Evolutionary conservation across 2,113 vertebrate species (phyloP), one percentile per base, ranked within the genome.

Genomic region (Columba janthina): DNA sequence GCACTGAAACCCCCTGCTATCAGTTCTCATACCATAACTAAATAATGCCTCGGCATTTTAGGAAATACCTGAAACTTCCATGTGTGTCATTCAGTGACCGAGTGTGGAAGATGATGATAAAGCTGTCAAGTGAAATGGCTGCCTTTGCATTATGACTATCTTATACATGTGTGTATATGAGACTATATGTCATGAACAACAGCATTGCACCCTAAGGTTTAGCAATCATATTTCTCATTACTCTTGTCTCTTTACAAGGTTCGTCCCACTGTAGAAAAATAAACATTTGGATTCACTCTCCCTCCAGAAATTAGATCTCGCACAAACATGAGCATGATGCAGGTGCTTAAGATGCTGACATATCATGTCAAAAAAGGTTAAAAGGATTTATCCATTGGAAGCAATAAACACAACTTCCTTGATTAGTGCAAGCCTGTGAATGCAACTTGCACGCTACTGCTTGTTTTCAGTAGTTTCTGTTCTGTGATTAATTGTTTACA

Each of bases 401-500:
- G 50, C 61, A 88, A 79, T 70, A 93, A 95, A 50, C 32, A 88
- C 64, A 91, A 82, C n/a, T 85, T 75, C 62, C 57, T 80, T 88
- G 67, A 92, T 88, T 64, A 76, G 54, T 64, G 18, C 56, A 92
- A 91, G 58, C 40, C 44, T 82, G 17, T 40, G 69, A 86, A 95
- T 71, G 36, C 95, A 85, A 54, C 53, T 91, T 88, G 76, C 38
- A 44, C 13, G 56, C 34, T 82, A 67, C 48, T 80, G 48, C 56
- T 89, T 67, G 48, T 38, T 95, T 78, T 93, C 21, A n/a, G 80
- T 50, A 72, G 46, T 74, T 92, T 74, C 82, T 95, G 7, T 91
- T 87, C 75, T 66, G 65, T 93, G 93, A 95, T 94, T 96, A 96
- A 97, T 92, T 96, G 95, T 95, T 97, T 97, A 94, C 81, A 93